Base-by-base conservation (phyloP, 2,113 vertebrate species). In the Rhynchopsitta pachyrhyncha region DNA sequence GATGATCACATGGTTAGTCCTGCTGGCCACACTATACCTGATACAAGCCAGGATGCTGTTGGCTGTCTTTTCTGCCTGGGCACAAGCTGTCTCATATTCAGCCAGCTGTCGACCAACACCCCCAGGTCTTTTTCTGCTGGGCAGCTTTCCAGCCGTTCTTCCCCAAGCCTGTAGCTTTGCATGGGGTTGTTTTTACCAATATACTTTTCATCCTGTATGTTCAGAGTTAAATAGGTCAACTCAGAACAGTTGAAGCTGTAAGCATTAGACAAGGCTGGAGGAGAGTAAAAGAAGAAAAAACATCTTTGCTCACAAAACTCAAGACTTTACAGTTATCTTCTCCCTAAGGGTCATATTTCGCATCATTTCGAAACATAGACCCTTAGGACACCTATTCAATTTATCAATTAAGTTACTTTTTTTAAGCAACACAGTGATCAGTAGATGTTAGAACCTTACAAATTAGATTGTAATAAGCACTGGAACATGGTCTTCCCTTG, bases 1-100 rank as follows among this genome's bases (percentile, higher is more conserved):
- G 0, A 23, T 3, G 18, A 14, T 12, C 35, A 1, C 41, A 63
- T 22, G 18, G 15, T 35, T 49, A 15, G 1, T n/a, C 18, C 76
- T 92, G 41, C 27, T 63, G 35, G 18, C 15, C 22, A 13, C 35
- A 5, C 6, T 3, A 6, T 2, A 57, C 13, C 47, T 57, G 29
- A 68, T 31, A 2, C 24, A 35, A 22, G 17, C 60, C 29, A 60
- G 33, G 60, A 6, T 47, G n/a, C 1, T 29, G 23, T 0, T 13
- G 39, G 17, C 29, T 4, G 1, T 44, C 20, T 46, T 62, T 68
- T 11, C 68, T 17, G n/a, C 39, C 20, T n/a, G 24, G 17, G 0
- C 20, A 80, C n/a, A 46, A 9, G 1, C 7, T 74, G 62, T 25
- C 4, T 75, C 20, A 4, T 18, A 6, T 33, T 57, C 12, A 63